Percentiles rank a stretch among this genome's conserved stretches.
Evolutionary conservation across 2,888 invertebrate genomes (phyloP).

Genomic region (Allacma fusca): DNA sequence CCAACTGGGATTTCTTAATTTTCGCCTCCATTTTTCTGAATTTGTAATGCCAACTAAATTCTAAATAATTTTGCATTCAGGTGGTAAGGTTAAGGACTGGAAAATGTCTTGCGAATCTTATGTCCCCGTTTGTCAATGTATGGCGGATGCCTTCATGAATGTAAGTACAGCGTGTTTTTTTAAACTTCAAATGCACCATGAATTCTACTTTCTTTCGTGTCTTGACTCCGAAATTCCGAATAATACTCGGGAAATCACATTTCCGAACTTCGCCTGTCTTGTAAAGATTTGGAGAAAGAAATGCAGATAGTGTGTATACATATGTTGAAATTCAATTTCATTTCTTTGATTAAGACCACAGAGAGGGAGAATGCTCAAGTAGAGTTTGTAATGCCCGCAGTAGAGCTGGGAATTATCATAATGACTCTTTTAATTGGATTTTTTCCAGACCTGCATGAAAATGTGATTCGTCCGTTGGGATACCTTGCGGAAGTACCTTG

Average conservation of each 20-base stretch:
- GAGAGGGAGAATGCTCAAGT: neutral
- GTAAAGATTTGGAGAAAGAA: no score
- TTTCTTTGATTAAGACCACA: no score
- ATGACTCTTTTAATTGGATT: neutral
- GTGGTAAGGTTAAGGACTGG: constrained; percentile 37
- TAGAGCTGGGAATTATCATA: neutral
- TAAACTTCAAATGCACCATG: neutral
- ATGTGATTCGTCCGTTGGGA: neutral
- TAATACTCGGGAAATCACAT: neutral
- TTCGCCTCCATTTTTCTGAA: neutral
- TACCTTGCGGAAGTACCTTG: no score
- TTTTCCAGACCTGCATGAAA: constrained; percentile 3
- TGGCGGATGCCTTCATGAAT: constrained; percentile 31
- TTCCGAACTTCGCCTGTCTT: no score
- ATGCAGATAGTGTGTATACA: no score
- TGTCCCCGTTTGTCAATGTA: constrained; percentile 39
- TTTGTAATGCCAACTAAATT: neutral
- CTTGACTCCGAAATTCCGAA: neutral
- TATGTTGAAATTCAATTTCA: no score
- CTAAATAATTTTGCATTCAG: neutral
- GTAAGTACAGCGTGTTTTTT: neutral
- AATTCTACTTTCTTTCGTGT: neutral
- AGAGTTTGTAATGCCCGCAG: neutral
- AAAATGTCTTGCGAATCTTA: constrained; percentile 42
- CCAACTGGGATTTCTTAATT: neutral